Conservation (phyloP, 2,888 invertebrate species). For the Xiphydria camelus region DNA sequence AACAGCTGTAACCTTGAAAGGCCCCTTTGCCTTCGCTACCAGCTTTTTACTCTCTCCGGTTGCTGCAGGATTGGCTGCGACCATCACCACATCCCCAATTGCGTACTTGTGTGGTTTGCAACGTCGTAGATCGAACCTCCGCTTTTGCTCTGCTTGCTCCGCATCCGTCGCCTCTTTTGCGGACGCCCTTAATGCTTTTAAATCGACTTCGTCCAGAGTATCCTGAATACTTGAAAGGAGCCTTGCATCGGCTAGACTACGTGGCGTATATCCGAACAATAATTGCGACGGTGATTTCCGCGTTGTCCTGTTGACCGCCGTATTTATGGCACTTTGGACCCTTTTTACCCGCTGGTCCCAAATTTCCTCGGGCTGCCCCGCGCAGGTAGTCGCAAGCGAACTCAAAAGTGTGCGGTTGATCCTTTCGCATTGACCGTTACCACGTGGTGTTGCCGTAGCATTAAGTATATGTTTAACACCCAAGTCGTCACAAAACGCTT, state of each 20-base stretch:
- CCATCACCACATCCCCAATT: too few relatives aligned
- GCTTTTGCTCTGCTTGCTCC: too few relatives aligned
- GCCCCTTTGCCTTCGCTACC: conserved; percentile 26
- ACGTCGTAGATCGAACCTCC: neutral
- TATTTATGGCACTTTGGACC: too few relatives aligned
- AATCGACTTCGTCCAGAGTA: too few relatives aligned
- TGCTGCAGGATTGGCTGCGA: too few relatives aligned
- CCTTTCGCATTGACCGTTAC: conserved; percentile 27
- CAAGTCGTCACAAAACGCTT: conserved; percentile 15
- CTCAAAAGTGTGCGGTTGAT: conserved; percentile 20
- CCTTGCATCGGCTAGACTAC: too few relatives aligned
- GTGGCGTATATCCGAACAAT: conserved; percentile 19
- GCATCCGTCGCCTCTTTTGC: too few relatives aligned
- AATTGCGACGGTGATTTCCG: conserved; percentile 20
- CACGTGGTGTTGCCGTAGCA: conserved; percentile 24
- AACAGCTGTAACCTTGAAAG: conserved; percentile 26
- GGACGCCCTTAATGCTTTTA: too few relatives aligned
- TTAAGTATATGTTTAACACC: conserved; percentile 18
- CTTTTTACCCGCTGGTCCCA: conserved; percentile 20
- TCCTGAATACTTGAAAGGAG: too few relatives aligned
- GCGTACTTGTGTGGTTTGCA: too few relatives aligned
- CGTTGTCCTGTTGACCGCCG: conserved; percentile 21
- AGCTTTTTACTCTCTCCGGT: conserved; percentile 29
- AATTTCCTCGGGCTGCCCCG: conserved; percentile 8
- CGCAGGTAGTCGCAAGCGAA: conserved; percentile 19